Evolutionary conservation across 2,113 vertebrate species (phyloP), one percentile per base, ranked within the genome.

Genomic region (Chrysochloris asiatica): DNA sequence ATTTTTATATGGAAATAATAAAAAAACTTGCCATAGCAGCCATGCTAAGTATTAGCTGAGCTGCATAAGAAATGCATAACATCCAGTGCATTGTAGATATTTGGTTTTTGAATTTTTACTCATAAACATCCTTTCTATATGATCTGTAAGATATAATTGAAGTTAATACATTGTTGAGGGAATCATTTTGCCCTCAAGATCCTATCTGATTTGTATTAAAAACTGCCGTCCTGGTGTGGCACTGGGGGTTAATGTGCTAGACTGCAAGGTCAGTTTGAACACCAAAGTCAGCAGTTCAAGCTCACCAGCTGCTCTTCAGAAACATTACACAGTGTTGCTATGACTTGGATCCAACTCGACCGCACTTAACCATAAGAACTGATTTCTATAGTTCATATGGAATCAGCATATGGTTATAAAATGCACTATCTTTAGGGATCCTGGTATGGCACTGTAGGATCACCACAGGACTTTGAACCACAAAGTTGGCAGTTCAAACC

Each of bases 151-250:
- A 86, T n/a, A 1, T 19, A 2, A n/a, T n/a, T 54, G 17, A 86
- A 91, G 11, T 14, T 65, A 48, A 94, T 9, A 47, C 4, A 72
- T 93, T 61, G 85, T 43, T 76, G 81, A 75, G 52, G 16, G 24
- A n/a, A 75, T 56, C 13, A 9, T 56, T 88, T 95, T 79, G 43
- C 88, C 94, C 95, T 93, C 94, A 90, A 91, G 41, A 43, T 90
- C 94, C 72, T 93, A 9, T 81, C 96, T 89, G 33, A 69, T 92
- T 92, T 86, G 59, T 89, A 75, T 73, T 69, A 76, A 59, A 94
- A 90, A 43, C 67, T 89, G 14, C 75, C n/a, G n/a, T n/a, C n/a
- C n/a, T n/a, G n/a, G n/a, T n/a, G n/a, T n/a, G n/a, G n/a, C n/a
- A n/a, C n/a, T n/a, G n/a, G n/a, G n/a, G n/a, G n/a, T n/a, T n/a